Evolutionary conservation across 1,140 invertebrate genomes (phyloP).

Genomic region (Meloidogyne hapla): DNA sequence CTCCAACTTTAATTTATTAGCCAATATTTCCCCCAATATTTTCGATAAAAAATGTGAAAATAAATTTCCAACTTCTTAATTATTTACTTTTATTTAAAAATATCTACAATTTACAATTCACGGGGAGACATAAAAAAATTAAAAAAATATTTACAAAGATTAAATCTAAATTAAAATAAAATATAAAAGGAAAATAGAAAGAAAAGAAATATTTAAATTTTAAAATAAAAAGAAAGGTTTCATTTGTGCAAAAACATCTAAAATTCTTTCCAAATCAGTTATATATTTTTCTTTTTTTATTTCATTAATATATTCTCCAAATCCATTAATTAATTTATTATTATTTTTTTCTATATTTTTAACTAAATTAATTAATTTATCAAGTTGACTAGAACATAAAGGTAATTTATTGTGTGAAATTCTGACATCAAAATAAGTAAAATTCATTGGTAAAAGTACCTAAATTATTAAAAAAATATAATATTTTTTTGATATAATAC

Average conservation of each 20-base stretch:
- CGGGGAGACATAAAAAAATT: too few relatives aligned
- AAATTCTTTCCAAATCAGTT: conserved; percentile 1
- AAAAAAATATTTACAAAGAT: too few relatives aligned
- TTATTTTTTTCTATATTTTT: not conserved
- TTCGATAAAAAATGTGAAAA: too few relatives aligned
- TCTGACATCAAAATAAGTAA: conserved; percentile 3
- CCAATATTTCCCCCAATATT: too few relatives aligned
- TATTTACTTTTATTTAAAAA: too few relatives aligned
- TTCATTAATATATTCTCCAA: not conserved
- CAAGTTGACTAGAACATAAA: not conserved
- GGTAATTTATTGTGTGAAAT: not conserved
- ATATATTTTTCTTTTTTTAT: not conserved
- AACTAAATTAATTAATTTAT: conserved; percentile 7
- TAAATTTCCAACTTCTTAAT: too few relatives aligned
- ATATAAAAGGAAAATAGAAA: too few relatives aligned
- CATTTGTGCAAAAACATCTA: conserved; percentile 3
- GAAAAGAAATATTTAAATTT: not conserved
- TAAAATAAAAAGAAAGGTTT: conserved; percentile 4
- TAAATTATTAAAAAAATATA: not conserved
- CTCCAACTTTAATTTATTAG: too few relatives aligned
- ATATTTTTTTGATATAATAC: too few relatives aligned
- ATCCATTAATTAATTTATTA: conserved; percentile 5
- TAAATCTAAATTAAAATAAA: too few relatives aligned
- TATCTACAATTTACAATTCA: too few relatives aligned
- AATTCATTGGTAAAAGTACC: not conserved